phyloP scores from a whole-genome alignment of 1,140 invertebrate genomes.

The Ctenoplectra terminalis region DNA sequence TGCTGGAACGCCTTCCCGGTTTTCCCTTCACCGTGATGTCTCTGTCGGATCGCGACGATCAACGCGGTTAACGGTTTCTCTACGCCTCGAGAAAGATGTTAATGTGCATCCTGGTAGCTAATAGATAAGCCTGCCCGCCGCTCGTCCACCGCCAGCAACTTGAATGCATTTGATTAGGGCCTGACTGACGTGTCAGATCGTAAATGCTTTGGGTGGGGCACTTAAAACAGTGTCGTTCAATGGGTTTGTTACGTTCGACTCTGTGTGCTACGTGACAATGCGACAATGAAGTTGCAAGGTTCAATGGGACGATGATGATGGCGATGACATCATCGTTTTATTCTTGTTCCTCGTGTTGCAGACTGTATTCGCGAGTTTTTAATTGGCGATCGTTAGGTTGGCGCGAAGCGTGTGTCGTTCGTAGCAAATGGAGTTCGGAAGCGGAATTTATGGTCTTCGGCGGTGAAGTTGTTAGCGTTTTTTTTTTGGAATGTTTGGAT shows the following conservation, averaged over 20 bases:
- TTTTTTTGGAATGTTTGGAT: too few relatives aligned
- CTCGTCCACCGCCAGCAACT: not conserved
- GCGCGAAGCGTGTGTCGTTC: too few relatives aligned
- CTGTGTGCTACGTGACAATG: too few relatives aligned
- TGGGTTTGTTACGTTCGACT: not conserved
- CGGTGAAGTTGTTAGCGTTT: too few relatives aligned
- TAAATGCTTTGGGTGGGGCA: not conserved
- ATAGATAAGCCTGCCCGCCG: constrained; percentile 24
- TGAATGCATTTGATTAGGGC: constrained; percentile 42
- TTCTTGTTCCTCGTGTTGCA: not conserved
- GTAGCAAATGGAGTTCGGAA: too few relatives aligned
- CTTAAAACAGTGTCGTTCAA: not conserved
- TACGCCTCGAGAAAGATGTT: constrained; percentile 30
- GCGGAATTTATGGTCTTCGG: too few relatives aligned
- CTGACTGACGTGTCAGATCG: constrained; percentile 24
- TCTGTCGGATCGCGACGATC: constrained; percentile 46
- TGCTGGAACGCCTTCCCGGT: constrained; percentile 40
- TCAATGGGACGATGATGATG: not conserved
- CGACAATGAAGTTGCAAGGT: not conserved
- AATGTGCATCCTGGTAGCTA: constrained; percentile 27
- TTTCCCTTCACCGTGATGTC: constrained; percentile 41
- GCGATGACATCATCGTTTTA: not conserved
- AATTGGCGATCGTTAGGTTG: not conserved
- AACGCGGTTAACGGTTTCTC: constrained; percentile 29
- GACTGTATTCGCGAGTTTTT: not conserved